phyloP scores from a whole-genome alignment of 2,113 vertebrate genomes.

The Malurus cyaneus region DNA sequence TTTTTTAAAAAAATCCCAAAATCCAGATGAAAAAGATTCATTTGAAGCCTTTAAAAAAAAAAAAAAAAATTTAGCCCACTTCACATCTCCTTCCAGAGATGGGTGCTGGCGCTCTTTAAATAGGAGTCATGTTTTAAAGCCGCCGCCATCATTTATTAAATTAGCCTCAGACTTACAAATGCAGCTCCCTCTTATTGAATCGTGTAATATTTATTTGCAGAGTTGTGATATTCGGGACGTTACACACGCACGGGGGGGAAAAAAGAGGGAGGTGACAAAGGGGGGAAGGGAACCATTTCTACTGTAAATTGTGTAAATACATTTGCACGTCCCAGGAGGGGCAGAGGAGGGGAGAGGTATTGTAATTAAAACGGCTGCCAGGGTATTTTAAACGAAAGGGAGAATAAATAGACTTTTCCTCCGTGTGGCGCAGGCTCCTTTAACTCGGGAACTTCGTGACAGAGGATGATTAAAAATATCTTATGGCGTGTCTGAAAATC shows the following conservation, averaged over 20 bases:
- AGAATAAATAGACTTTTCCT: constrained; percentile 61
- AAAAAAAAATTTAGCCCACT: constrained; percentile 23
- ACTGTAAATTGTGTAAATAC: constrained; percentile 43
- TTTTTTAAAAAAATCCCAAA: too few species aligned
- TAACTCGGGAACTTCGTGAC: constrained; percentile 62
- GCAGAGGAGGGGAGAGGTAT: background rate
- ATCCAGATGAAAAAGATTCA: background rate
- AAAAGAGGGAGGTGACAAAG: background rate
- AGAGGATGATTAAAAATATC: constrained; percentile 71
- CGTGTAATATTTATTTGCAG: constrained; percentile 61
- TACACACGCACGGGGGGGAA: background rate
- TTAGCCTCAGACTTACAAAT: constrained; percentile 65
- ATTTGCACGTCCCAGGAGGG: constrained; percentile 16
- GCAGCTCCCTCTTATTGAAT: constrained; percentile 51
- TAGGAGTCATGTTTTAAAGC: constrained; percentile 46
- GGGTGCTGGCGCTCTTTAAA: constrained; percentile 36
- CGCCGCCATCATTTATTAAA: constrained; percentile 62
- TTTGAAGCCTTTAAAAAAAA: constrained; percentile 39
- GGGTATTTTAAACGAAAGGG: constrained; percentile 52
- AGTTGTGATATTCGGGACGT: constrained; percentile 23
- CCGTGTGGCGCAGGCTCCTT: constrained; percentile 47
- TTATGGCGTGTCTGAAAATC: constrained; percentile 53
- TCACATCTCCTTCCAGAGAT: constrained; percentile 14
- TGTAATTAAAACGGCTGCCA: constrained; percentile 53
- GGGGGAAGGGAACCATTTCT: constrained; percentile 23